Base-by-base conservation (phyloP, 37 sponge, comb jelly and placozoan genomes). In the Hexactinellida sp. region DNA sequence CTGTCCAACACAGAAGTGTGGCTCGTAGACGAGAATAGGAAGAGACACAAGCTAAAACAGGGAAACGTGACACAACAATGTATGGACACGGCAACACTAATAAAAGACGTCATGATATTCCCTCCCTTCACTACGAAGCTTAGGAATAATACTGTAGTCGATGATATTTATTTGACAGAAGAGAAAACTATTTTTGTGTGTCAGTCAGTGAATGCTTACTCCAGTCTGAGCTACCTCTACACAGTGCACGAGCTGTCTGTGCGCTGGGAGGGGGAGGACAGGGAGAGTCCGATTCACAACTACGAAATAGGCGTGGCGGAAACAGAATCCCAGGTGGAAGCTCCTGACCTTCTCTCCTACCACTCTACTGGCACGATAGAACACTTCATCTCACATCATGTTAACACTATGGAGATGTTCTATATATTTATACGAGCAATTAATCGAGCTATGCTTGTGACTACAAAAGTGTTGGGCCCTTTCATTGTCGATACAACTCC, bases 401-500 rank as follows among this genome's bases (percentile, higher is more conserved):
- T 90, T 0, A 13, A 0, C 37, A 47, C 84, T 36, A 89, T 89
- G 0, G 85, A 21, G 19, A 0, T 0, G 36, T 84, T 93, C 19
- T 91, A 89, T 36, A 54, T 93, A 0, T n/a, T 52, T 7, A 19
- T 93, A 0, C 13, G 35, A n/a, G 91, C 88, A 16, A 47, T 25
- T 39, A 92, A 91, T 37, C 38, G 88, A 16, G 88, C 92, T 0
- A 39, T 38, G 82, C 84, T 85, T 30, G 63, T 1, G 30, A 38
- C 39, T 0, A 39, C 55, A 0, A 38, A 39, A 28, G 83, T 38
- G 10, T 37, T 94, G 32, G 94, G 94, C 36, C 94, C 94, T 32
- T 83, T 94, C 39, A 37, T 91, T 0, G 83, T 94, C 24, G 94
- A 94, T 38, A 84, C 87, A 0, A 82, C 90, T 0, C 92, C 94